A percentile compares a stretch with the other conserved stretches of the same genome.
Evolutionary conservation across 2,888 invertebrate species (phyloP).

Genomic region (Diachrysia chrysitis): DNA sequence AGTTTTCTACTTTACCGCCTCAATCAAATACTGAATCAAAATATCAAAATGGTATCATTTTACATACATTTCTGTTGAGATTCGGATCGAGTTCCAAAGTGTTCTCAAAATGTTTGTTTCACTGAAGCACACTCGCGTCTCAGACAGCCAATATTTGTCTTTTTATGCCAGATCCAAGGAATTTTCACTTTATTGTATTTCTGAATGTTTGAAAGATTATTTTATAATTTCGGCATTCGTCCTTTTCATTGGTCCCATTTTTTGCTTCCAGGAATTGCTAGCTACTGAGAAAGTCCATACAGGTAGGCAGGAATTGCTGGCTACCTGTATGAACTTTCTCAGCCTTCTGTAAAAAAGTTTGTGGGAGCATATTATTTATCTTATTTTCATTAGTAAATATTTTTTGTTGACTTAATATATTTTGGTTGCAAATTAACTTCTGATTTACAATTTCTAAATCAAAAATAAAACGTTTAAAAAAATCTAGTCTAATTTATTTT

Average conservation of each 20-base stretch:
- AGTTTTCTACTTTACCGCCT: background rate
- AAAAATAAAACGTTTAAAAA: too few species aligned
- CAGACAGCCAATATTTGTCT: conserved; percentile 41
- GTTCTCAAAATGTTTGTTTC: conserved; percentile 45
- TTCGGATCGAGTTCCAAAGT: conserved; percentile 37
- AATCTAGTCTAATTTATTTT: too few species aligned
- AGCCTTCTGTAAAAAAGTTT: background rate
- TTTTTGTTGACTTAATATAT: too few species aligned
- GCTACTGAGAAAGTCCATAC: too few species aligned
- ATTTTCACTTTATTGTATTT: conserved; percentile 7
- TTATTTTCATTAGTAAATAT: too few species aligned
- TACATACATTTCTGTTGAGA: conserved; percentile 32
- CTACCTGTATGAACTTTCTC: background rate
- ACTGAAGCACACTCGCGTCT: conserved; percentile 26
- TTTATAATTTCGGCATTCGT: background rate
- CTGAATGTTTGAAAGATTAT: conserved; percentile 3
- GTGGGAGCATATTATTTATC: too few species aligned
- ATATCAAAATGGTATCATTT: conserved; percentile 36
- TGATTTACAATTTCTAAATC: too few species aligned
- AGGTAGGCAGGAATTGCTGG: too few species aligned
- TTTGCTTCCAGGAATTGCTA: background rate
- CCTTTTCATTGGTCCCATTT: conserved; percentile 3
- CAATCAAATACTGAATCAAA: conserved; percentile 9
- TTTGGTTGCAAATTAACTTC: too few species aligned
- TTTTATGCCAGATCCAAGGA: conserved; percentile 19